Evolutionary conservation across 2,797 vertebrate genomes (phyloP).

Genomic region (Falco naumanni): DNA sequence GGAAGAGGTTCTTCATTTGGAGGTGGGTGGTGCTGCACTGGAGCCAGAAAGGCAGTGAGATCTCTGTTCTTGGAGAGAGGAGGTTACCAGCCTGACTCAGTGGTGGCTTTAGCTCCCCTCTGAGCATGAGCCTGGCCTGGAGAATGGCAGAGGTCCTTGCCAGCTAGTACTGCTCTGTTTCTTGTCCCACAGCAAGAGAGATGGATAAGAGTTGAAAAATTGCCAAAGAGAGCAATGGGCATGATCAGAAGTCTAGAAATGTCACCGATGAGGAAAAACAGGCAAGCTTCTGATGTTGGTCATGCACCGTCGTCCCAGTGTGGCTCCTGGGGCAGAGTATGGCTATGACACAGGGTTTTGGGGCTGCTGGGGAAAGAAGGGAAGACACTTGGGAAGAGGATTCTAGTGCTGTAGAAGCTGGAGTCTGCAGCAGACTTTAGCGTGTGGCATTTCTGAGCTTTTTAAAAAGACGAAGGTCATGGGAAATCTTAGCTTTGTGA

Average conservation of each 20-base stretch:
- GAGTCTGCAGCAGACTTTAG: background rate
- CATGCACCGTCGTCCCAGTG: fast-evolving
- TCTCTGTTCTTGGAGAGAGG: background rate
- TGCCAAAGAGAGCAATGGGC: background rate
- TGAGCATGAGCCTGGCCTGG: background rate
- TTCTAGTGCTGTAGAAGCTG: background rate
- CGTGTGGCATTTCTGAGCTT: background rate
- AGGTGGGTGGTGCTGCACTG: background rate
- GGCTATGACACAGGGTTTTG: background rate
- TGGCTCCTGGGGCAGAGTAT: background rate
- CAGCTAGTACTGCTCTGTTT: background rate
- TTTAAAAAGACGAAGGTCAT: background rate
- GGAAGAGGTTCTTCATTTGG: background rate
- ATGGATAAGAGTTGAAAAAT: background rate
- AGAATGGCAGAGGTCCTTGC: background rate
- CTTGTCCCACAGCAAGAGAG: background rate
- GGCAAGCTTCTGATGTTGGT: background rate
- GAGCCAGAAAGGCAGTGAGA: background rate
- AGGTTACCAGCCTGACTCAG: background rate
- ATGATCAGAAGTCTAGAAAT: background rate
- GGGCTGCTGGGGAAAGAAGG: background rate
- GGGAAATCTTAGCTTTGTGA: background rate
- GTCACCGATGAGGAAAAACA: background rate
- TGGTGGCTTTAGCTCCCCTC: background rate
- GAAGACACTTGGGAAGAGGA: background rate